Evolutionary conservation across 1,140 invertebrate species (phyloP), one percentile per base, ranked within the genome.

Genomic region (Platyscapa corneri): DNA sequence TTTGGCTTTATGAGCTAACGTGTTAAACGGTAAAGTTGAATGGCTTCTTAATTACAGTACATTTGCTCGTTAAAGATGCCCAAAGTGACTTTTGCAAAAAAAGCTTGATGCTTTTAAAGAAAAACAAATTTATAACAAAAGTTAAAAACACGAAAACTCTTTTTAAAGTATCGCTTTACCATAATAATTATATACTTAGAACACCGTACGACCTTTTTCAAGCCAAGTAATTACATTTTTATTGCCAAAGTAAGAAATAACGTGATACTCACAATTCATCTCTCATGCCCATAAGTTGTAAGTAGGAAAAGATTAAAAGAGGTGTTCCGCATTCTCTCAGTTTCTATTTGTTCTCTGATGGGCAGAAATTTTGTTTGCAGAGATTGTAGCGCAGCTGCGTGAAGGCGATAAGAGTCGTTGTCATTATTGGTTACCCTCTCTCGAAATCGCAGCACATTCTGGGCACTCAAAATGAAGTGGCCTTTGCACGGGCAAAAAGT

Each of bases 1-100:
- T 46, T 83, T 3, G 72, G 37, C 46, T 83, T 83, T 83, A 83
- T 77, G 82, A 83, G 42, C n/a, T 42, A 32, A 34, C 60, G n/a
- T 74, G 70, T 81, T 79, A 85, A 85, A 85, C 78, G 78, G 53
- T 53, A 37, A 34, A 56, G 53, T 85, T 76, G 78, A 86, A 82
- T 49, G 34, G 84, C 72, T 67, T 60, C 72, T 86, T 86, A 86
- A 86, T 86, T 79, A 77, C 72, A 37, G 79, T 85, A 65, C 77
- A 85, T 81, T 79, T 75, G 67, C 84, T 75, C 34, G 78, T 70
- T 78, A 79, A 84, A 84, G 76, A 79, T 70, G 32, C 46, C 39
- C 70, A n/a, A 0, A 20, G 65, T 20, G 14, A 7, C 14, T 32
- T 3, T 34, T 0, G 77, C 20, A 53, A 20, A 23, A 37, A 67